phyloP scores from a whole-genome alignment of 2,888 invertebrate genomes.

The Drosophila recens region DNA sequence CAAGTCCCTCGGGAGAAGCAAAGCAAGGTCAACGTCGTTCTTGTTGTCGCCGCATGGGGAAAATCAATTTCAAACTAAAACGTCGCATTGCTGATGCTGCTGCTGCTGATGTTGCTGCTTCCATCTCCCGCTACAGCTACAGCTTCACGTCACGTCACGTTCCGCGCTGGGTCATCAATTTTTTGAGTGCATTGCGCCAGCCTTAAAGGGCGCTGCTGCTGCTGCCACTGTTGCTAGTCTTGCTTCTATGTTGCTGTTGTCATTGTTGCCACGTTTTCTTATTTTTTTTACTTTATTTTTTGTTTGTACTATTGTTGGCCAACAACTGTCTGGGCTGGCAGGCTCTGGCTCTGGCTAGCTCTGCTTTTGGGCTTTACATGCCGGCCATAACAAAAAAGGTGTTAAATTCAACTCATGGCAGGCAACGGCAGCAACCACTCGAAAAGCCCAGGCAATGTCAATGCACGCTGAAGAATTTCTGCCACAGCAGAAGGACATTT shows the following conservation, averaged over 20 bases:
- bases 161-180: constrained; percentile 77
- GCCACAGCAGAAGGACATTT: constrained; percentile 78
- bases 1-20: constrained; percentile 71
- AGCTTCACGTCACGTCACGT: constrained; percentile 75
- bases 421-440: constrained; percentile 43
- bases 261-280: constrained; percentile 56
- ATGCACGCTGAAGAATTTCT: constrained; percentile 78
- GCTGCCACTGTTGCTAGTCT: constrained; percentile 7
- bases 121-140: constrained; percentile 40
- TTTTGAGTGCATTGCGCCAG: constrained; percentile 74
- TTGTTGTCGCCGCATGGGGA: constrained; percentile 65
- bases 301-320: constrained; percentile 63
- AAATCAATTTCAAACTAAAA: constrained; percentile 77
- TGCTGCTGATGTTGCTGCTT: constrained; percentile 1
- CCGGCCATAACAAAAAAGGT: constrained; percentile 79
- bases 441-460: constrained; percentile 65
- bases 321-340: constrained; percentile 52
- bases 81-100: constrained; percentile 55
- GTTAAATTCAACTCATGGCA: constrained; percentile 78
- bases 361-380: constrained; percentile 82
- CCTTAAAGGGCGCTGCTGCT: constrained; percentile 68
- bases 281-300: constrained; percentile 7
- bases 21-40: constrained; percentile 71
- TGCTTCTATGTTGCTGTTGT: constrained; percentile 44
- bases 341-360: constrained; percentile 40